phyloP scores from a whole-genome alignment of 2,888 invertebrate genomes.

The Amitus sp. region DNA sequence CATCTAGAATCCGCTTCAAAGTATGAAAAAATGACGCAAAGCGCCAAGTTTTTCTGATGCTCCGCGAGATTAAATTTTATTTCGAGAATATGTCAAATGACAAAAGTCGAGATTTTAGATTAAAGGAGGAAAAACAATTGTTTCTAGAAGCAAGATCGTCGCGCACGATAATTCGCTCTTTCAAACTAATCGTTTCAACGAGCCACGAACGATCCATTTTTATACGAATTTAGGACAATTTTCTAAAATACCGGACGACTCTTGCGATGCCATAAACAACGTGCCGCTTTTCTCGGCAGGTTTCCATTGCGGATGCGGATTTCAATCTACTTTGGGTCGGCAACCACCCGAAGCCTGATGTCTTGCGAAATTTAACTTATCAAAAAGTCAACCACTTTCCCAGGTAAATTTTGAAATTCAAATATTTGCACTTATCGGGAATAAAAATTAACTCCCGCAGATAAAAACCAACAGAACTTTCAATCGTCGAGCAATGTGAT shows the following conservation, averaged over 20 bases:
- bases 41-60: slow-evolving; percentile 10
- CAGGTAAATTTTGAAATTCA: slow-evolving; percentile 67
- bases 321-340: slow-evolving; percentile 95
- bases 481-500: no score
- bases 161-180: background rate
- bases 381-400: slow-evolving; percentile 98
- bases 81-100: background rate
- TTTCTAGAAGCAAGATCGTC: background rate
- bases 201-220: no score
- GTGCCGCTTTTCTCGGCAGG: slow-evolving; percentile 57
- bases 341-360: slow-evolving; percentile 90
- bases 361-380: slow-evolving; percentile 83
- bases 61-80: background rate
- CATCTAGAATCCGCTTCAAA: slow-evolving; percentile 35
- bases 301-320: slow-evolving; percentile 75
- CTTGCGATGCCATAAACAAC: no score
- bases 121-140: background rate
- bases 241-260: no score
- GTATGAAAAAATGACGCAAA: background rate
- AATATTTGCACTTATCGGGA: no score
- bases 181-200: no score
- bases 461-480: no score
- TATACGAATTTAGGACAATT: no score
- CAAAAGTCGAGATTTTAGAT: background rate
- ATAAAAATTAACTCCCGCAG: no score